These are phyloP conservation scores for Tenebrosternarchus preto DNA, from an alignment of 2,113 vertebrate species.

Conservation along the genomic window DNA sequence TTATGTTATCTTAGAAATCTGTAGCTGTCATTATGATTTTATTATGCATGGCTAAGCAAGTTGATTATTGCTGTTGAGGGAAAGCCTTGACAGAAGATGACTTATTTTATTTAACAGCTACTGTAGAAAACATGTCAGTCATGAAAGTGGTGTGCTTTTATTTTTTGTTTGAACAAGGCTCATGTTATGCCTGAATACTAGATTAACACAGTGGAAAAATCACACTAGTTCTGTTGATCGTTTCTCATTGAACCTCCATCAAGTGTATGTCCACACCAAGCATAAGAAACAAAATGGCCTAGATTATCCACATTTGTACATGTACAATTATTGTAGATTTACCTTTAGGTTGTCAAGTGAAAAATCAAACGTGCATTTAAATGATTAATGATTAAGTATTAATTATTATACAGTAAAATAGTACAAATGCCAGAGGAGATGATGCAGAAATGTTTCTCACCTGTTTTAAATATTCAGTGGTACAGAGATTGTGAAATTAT, in stretches of 20 bases:
- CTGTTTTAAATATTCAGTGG: background rate
- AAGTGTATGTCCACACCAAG: no score
- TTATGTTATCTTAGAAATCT: background rate
- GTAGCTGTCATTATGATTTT: constrained; percentile 6
- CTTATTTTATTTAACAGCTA: constrained; percentile 9
- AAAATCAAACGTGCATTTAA: no score
- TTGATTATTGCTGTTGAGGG: background rate
- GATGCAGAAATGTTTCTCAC: background rate
- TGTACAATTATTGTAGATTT: no score
- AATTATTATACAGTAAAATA: background rate
- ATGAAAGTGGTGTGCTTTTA: background rate
- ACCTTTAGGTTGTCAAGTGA: no score
- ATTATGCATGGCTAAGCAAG: background rate
- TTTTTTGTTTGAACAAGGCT: background rate
- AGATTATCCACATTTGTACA: no score
- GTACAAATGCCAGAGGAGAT: background rate
- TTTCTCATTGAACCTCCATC: no score
- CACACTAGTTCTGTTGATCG: no score
- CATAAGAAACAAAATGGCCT: no score
- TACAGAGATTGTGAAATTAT: constrained; percentile 19
- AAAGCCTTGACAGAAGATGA: background rate
- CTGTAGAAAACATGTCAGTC: background rate
- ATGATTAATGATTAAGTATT: no score
- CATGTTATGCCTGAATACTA: no score
- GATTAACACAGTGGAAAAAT: no score